Base-by-base conservation (phyloP, 2,888 invertebrate genomes). In the Agrilus mali region DNA sequence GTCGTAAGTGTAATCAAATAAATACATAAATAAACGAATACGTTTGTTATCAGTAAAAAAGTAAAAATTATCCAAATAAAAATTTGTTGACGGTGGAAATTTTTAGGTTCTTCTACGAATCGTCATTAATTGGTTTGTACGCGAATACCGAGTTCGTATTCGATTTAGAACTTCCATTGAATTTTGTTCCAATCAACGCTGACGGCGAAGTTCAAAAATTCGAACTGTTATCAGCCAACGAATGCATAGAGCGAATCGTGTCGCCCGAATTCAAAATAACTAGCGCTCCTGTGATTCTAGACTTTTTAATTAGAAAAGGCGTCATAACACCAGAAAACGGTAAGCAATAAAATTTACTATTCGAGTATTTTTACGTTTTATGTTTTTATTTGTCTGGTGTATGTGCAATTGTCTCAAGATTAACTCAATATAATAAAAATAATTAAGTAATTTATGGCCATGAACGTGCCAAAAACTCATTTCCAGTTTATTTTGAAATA, bases 191-290 rank as follows among this genome's bases (percentile, higher is more conserved):
- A n/a, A 80, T 79, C 57, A 94, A 93, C 68, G 82, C 86, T 31
- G 95, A 95, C 65, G 94, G 94, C 12, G 95, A 95, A 70, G 93
- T 94, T 27, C 89, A 90, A 63, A 82, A 80, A 46, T 95, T 95
- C 67, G 86, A 92, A 64, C 70, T 93, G 51, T 70, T 90, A 47
- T 80, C 90, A 37, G 85, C 89, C 15, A 77, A 79, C 54, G 86
- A 93, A 65, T 86, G 84, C 59, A 68, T 89, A 55, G 85, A 88
- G 55, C 76, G 85, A 60, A 80, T 92, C 43, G 77, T 87, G 36
- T 78, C 83, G 8, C 75, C 84, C 0, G 83, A 89, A 53, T 95
- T 93, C 65, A 96, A 95, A 67, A 90, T 92, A 35, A 95, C 95
- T 40, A 92, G 92, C 64, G 86, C 87, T 48, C 87, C 94, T 36